Evolutionary conservation across 2,888 invertebrate genomes (phyloP).

Genomic region (Trichacis sp.): DNA sequence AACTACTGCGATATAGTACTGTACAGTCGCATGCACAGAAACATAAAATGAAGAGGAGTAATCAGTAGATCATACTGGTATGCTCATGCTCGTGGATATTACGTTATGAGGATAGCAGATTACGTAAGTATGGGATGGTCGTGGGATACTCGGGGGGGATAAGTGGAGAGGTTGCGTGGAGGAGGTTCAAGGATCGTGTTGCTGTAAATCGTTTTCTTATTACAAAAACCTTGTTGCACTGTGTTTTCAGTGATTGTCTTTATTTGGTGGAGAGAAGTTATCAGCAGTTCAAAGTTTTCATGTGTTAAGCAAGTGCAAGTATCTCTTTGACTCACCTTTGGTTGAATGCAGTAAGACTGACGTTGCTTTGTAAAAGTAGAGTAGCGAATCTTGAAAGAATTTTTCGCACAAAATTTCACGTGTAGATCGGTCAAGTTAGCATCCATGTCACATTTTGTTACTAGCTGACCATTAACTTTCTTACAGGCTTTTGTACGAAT

Average conservation of each 20-base stretch:
- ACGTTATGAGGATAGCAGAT: too few species aligned
- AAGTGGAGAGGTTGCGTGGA: too few species aligned
- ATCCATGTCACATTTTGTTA: slow-evolving; percentile 22
- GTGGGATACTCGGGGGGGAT: too few species aligned
- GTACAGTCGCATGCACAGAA: too few species aligned
- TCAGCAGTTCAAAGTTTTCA: not conserved
- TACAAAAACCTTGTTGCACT: not conserved
- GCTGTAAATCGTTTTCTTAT: too few species aligned
- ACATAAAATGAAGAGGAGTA: too few species aligned
- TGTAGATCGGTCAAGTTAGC: slow-evolving; percentile 18
- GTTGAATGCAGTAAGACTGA: too few species aligned
- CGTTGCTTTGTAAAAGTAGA: slow-evolving; percentile 7
- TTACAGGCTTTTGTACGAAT: slow-evolving; percentile 20
- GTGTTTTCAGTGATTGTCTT: slow-evolving; percentile 1
- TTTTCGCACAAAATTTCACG: slow-evolving; percentile 20
- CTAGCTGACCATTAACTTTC: slow-evolving; percentile 20
- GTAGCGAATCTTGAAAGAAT: slow-evolving; percentile 16
- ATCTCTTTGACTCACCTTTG: slow-evolving; percentile 1
- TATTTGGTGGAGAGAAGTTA: not conserved
- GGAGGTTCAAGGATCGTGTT: too few species aligned
- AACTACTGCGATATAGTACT: too few species aligned
- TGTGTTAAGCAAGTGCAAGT: not conserved
- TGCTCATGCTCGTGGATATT: too few species aligned
- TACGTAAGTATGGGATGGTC: too few species aligned
- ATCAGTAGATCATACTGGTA: too few species aligned